Evolutionary conservation across 2,888 invertebrate species (phyloP), one percentile per base, ranked within the genome.

Genomic region (Alloplasta piceator): DNA sequence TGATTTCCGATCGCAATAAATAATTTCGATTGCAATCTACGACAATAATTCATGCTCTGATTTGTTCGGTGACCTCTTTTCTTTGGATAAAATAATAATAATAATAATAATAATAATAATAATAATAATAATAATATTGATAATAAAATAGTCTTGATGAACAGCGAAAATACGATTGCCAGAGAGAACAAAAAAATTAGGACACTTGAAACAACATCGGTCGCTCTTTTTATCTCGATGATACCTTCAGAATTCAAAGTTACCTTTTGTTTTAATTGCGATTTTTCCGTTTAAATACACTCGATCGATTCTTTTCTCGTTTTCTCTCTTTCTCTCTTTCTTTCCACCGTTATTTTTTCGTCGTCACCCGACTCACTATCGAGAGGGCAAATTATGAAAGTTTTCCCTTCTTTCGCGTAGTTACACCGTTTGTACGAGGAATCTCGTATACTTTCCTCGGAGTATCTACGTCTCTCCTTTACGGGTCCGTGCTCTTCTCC

Each of bases 311-410:
- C 71, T 71, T 41, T n/a, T 48, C n/a, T 46, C 26, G 12, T 12
- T 7, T 64, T 9, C 7, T 26, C 26, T n/a, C 41, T 10, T 6
- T 56, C 10, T 26, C 38, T n/a, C 48, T 6, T 55, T 73, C 74
- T 26, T 12, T 66, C 56, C 50, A n/a, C 41, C 38, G 10, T 67
- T 67, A 12, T 12, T 41, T 66, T 60, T 3, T 36, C 66, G 26
- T 56, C 41, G 39, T 61, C 43, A 61, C 68, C 48, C 60, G 77
- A 70, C 68, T 43, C 12, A 43, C 70, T 52, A 70, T 78, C 78
- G 60, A 71, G 55, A 74, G 60, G 64, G 67, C 71, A 81, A 81
- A 81, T 81, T 78, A 81, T 81, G 60, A 78, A 78, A 81, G 52
- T 78, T 81, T 81, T 70, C 70, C 71, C 55, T n/a, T 61, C 46